These are phyloP conservation scores for Sparidentex hasta DNA, from an alignment of 2,797 vertebrate species.

Conservation along the genomic window DNA sequence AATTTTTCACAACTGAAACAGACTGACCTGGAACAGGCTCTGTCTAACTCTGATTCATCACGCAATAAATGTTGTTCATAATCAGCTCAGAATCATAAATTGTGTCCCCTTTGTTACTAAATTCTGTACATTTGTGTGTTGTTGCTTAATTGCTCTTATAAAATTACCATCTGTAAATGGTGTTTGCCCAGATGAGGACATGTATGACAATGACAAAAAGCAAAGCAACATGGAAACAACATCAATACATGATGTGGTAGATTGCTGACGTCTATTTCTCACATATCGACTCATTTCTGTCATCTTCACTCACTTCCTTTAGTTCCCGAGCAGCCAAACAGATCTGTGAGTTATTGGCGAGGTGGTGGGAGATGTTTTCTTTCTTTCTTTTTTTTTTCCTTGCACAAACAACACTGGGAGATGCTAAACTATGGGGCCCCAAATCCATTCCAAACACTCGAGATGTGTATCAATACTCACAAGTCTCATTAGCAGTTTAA, in stretches of 20 bases:
- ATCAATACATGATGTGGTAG: constrained; percentile 26
- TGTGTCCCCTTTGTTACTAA: too few relatives aligned
- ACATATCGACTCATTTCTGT: constrained; percentile 51
- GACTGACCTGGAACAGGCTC: not conserved
- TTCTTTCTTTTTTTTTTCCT: not conserved
- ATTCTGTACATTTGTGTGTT: not conserved
- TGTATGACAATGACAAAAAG: too few relatives aligned
- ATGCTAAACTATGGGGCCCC: constrained; percentile 26
- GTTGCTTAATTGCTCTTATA: too few relatives aligned
- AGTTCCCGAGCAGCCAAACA: constrained; percentile 34
- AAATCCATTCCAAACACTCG: constrained; percentile 45
- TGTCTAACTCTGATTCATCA: not conserved
- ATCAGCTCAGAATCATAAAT: not conserved
- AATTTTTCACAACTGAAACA: not conserved
- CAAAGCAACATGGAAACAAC: not conserved
- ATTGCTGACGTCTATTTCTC: constrained; percentile 40
- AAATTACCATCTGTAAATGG: too few relatives aligned
- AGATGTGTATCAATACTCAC: constrained; percentile 34
- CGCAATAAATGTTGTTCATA: too few relatives aligned
- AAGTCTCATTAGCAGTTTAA: constrained; percentile 58
- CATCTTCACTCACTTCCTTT: constrained; percentile 33
- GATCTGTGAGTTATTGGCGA: constrained; percentile 33
- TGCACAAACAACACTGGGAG: constrained; percentile 19
- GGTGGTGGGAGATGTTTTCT: constrained; percentile 25
- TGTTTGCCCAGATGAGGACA: not conserved